Evolutionary conservation across 2,888 invertebrate genomes (phyloP).

Genomic region (Fragum whitleyi): DNA sequence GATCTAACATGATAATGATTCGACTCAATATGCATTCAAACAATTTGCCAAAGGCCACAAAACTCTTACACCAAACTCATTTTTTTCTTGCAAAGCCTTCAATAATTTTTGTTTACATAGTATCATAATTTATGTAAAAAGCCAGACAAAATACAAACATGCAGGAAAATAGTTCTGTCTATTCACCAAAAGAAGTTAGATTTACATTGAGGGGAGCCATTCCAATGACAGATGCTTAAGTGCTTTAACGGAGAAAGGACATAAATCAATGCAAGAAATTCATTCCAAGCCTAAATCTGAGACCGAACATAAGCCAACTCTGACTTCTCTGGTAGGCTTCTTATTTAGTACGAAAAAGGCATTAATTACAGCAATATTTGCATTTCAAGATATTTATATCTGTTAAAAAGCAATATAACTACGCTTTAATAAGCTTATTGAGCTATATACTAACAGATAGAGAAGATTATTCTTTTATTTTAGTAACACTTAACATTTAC

Average conservation of each 20-base stretch:
- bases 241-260: not conserved
- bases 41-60: too few relatives aligned
- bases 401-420: too few relatives aligned
- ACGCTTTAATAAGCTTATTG: too few relatives aligned
- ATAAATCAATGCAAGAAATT: not conserved
- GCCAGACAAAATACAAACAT: slow-evolving; percentile 37
- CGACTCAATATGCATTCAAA: too few relatives aligned
- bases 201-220: not conserved
- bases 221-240: not conserved
- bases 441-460: too few relatives aligned
- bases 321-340: too few relatives aligned
- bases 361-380: too few relatives aligned
- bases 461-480: not conserved
- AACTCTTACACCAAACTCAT: not conserved
- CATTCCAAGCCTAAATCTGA: not conserved
- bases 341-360: too few relatives aligned
- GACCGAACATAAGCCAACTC: not conserved
- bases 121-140: slow-evolving; percentile 26
- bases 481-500: not conserved
- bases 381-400: too few relatives aligned
- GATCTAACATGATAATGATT: too few relatives aligned
- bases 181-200: not conserved
- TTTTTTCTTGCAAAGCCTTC: slow-evolving; percentile 15
- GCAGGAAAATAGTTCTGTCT: slow-evolving; percentile 19
- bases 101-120: slow-evolving; percentile 8